Evolutionary conservation across 2,113 vertebrate genomes (phyloP), one percentile per base, ranked within the genome.

Genomic region (Daphoenositta chrysoptera): DNA sequence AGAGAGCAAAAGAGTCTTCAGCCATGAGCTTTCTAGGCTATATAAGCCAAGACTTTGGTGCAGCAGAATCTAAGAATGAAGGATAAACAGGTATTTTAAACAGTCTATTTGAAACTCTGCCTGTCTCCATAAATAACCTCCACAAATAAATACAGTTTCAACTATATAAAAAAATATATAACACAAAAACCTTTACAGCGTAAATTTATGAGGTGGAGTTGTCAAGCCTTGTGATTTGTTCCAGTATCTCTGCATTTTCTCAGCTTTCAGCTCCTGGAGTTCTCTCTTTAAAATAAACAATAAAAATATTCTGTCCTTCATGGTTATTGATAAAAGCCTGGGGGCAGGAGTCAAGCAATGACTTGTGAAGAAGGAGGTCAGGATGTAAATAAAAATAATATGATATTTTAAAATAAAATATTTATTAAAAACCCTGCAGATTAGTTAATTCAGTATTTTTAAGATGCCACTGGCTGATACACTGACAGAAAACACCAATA

Each of bases 171-270:
- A 92, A 94, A 93, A 91, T 73, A 82, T n/a, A 24, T n/a, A 87
- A 73, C 85, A 92, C 39, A 44, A 79, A 91, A 93, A 92, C 20
- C 51, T 92, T 78, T 91, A 68, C 28, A 63, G 18, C 0, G 0
- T 54, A 80, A 81, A 89, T 92, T 94, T 92, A 93, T 73, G 80
- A 87, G 56, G 54, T 39, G 30, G 35, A 56, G 19, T 13, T 78
- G 71, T 79, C 83, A 94, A 70, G 40, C 47, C 35, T 51, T 48
- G 31, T 64, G 86, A 94, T 93, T 93, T 93, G 68, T 93, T 90
- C 39, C 39, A 75, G 35, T 51, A 72, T 65, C 48, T 88, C 78
- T 72, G 4, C 75, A 68, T 89, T 92, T 93, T 78, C 37, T 90
- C 60, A 93, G 63, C 56, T 56, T 83, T 50, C 69, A 87, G 56